These are phyloP conservation scores for Meteorus cinctellus DNA, from an alignment of 2,888 invertebrate species.

Conservation along the genomic window DNA sequence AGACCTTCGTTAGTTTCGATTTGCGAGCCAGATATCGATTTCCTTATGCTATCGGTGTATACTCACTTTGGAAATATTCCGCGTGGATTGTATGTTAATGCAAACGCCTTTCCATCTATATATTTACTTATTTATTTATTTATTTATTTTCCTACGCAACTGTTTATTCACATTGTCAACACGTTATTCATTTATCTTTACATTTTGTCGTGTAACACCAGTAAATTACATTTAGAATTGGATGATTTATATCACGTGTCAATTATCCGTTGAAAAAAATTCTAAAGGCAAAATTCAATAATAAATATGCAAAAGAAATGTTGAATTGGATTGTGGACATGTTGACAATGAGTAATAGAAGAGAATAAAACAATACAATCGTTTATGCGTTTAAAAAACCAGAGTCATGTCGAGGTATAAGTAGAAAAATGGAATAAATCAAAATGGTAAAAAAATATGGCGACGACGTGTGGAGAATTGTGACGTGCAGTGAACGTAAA, in stretches of 20 bases:
- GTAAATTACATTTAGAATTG: conserved; percentile 13
- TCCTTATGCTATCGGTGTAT: conserved; percentile 21
- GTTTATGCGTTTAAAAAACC: conserved; percentile 11
- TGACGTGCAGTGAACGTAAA: conserved; percentile 31
- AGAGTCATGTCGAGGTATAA: background rate
- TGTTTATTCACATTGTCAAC: conserved; percentile 19
- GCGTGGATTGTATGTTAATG: conserved; percentile 55
- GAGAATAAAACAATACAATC: background rate
- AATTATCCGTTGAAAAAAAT: conserved; percentile 4
- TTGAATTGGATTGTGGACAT: background rate
- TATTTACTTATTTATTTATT: conserved; percentile 2
- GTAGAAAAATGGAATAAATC: conserved; percentile 10
- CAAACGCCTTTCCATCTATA: conserved; percentile 41
- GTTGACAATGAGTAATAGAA: conserved; percentile 5
- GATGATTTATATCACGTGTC: conserved; percentile 5
- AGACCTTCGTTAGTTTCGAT: conserved; percentile 34
- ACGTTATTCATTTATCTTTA: conserved; percentile 29
- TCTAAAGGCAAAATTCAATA: too few species aligned
- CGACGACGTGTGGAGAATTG: conserved; percentile 17
- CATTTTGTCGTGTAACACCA: background rate
- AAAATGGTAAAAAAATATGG: conserved; percentile 18
- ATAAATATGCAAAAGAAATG: background rate
- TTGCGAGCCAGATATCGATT: conserved; percentile 37
- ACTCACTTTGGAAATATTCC: conserved; percentile 49
- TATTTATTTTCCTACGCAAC: conserved; percentile 11